Conservation (phyloP, 2,113 vertebrate species). For the Poecile atricapillus region DNA sequence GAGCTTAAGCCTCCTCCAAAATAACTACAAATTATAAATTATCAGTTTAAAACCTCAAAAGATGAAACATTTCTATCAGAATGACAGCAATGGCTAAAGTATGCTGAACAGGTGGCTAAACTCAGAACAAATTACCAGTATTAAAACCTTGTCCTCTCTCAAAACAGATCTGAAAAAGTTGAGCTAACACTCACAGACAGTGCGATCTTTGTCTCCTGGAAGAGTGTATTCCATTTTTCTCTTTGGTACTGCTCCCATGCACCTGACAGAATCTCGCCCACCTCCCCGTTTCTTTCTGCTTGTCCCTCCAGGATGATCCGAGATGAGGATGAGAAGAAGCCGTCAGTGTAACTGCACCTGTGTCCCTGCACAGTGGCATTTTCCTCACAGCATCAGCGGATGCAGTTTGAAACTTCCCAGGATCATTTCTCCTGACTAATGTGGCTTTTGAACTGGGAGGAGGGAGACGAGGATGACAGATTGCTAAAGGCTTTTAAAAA, state of each 20-base stretch:
- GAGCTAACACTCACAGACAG: slow-evolving; percentile 57
- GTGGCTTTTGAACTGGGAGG: slow-evolving; percentile 13
- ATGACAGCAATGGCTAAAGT: not conserved
- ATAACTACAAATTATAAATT: not conserved
- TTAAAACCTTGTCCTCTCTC: not conserved
- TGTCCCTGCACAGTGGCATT: slow-evolving; percentile 48
- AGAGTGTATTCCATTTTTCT: slow-evolving; percentile 62
- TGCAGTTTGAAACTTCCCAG: slow-evolving; percentile 36
- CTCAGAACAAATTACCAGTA: not conserved
- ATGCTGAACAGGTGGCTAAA: not conserved
- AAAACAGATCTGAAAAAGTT: not conserved
- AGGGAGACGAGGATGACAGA: slow-evolving; percentile 9
- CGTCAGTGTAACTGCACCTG: slow-evolving; percentile 5
- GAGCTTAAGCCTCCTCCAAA: not conserved
- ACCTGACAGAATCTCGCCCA: slow-evolving; percentile 10
- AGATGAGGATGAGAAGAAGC: slow-evolving; percentile 12
- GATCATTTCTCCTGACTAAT: slow-evolving; percentile 47
- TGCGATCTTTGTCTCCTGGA: slow-evolving; percentile 50
- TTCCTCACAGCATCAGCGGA: slow-evolving; percentile 40
- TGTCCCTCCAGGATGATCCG: slow-evolving; percentile 59
- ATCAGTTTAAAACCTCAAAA: not conserved
- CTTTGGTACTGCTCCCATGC: slow-evolving; percentile 34
- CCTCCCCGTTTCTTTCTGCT: slow-evolving; percentile 32
- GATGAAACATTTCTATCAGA: not conserved
- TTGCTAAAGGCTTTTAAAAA: slow-evolving; percentile 66